These are phyloP conservation scores for Perodicticus potto DNA, from an alignment of 2,797 vertebrate species.

Conservation along the genomic window DNA sequence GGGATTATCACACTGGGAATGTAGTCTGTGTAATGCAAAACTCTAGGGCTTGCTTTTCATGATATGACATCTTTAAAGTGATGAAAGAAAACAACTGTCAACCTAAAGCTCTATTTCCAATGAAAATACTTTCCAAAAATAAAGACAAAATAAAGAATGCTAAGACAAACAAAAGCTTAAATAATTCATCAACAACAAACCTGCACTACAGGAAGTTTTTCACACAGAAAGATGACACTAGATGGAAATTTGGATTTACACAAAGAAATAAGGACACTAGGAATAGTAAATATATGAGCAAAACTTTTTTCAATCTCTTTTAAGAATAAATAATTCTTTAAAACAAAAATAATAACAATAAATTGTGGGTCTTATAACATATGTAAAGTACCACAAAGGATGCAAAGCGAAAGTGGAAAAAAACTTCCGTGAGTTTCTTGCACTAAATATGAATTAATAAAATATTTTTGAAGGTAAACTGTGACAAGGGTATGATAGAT, in stretches of 20 bases:
- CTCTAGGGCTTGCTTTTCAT: constrained; percentile 33
- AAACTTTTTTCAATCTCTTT: not conserved
- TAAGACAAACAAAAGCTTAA: constrained; percentile 49
- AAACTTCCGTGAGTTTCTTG: not conserved
- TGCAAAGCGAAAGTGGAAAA: not conserved
- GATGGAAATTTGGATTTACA: constrained; percentile 6
- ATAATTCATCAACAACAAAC: constrained; percentile 24
- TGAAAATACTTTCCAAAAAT: constrained; percentile 65
- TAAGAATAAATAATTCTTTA: not conserved
- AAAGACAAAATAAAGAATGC: constrained; percentile 50
- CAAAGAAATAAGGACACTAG: not conserved
- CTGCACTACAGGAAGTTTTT: not conserved
- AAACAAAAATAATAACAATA: constrained; percentile 24
- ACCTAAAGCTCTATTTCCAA: constrained; percentile 52
- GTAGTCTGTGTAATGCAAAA: constrained; percentile 38
- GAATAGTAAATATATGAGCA: not conserved
- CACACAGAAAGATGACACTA: not conserved
- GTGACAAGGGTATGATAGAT: not conserved
- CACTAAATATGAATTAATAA: not conserved
- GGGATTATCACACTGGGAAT: not conserved
- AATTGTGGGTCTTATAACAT: not conserved
- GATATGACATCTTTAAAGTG: constrained; percentile 46
- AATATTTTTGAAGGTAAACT: constrained; percentile 1
- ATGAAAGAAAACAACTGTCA: constrained; percentile 57
- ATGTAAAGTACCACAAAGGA: constrained; percentile 15